Evolutionary conservation across 37 sponge, comb jelly and placozoan species (phyloP), one percentile per base, ranked within the genome.

Genomic region (Bolinopsis microptera): DNA sequence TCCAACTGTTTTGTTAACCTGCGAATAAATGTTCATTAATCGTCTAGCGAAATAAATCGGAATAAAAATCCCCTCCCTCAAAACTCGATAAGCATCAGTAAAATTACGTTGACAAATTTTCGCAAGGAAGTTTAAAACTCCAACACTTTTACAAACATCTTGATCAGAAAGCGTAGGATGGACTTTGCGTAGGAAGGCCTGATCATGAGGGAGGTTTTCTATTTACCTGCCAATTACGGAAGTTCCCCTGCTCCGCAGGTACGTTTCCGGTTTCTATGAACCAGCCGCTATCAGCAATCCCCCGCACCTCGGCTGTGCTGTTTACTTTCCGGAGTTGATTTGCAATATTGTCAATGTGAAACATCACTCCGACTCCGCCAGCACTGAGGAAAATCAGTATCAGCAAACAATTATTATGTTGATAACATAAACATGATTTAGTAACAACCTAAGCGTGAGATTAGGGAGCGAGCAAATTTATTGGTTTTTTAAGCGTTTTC

Each of bases 301-400:
- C 93, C 76, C 80, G 40, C 32, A 93, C 93, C 21, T 38, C 93
- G 8, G 93, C 93, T n/a, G 9, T 72, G 36, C 76, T 75, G 2
- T 82, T 82, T 0, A 41, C 61, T 22, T 83, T 93, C 26, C 76
- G 72, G 41, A 93, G 22, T 30, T 76, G 80, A 23, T 26, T 33
- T 34, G 93, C 80, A 8, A 93, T 75, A 26, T 76, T 93, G 83
- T 93, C 93, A 1, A 93, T 68, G 93, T 93, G 72, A 24, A 93
- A 77, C 93, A 93, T 93, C 3, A 93, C 93, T 34, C 93, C 93
- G 27, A 76, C 39, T 3, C 82, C 93, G 3, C 93, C 93, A 36
- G 80, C 93, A 75, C 93, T 93, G 61, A 32, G 21, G 74, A 70
- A 24, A 70, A n/a, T n/a, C n/a, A n/a, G n/a, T n/a, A n/a, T n/a